phyloP scores from a whole-genome alignment of 2,113 vertebrate species.

The Mustelus asterias region DNA sequence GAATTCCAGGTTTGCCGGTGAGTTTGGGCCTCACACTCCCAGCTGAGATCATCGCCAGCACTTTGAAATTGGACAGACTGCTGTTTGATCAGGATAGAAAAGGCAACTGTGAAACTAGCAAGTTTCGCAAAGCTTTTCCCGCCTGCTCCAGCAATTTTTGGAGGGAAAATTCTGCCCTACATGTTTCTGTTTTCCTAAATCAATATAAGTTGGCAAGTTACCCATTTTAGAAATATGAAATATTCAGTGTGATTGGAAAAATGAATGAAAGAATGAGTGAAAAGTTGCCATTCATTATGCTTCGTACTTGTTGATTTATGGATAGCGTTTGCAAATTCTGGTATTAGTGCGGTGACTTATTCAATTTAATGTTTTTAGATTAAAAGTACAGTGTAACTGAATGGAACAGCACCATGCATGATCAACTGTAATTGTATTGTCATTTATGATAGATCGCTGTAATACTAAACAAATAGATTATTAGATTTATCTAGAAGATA shows the following conservation, averaged over 20 bases:
- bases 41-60: too few relatives aligned
- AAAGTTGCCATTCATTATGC: background rate
- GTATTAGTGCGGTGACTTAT: background rate
- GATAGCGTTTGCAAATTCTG: background rate
- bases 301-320: background rate
- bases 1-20: too few relatives aligned
- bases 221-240: background rate
- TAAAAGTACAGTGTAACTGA: background rate
- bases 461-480: background rate
- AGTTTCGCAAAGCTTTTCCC: too few relatives aligned
- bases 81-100: too few relatives aligned
- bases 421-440: background rate
- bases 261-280: background rate
- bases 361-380: background rate
- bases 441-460: background rate
- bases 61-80: too few relatives aligned
- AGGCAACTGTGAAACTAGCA: too few relatives aligned
- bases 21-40: too few relatives aligned
- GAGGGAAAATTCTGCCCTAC: background rate
- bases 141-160: too few relatives aligned
- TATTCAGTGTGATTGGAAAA: background rate
- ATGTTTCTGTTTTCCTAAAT: background rate
- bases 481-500: background rate
- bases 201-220: background rate
- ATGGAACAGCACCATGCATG: background rate